Base-by-base conservation (phyloP, 2,888 invertebrate genomes). In the Psylliodes chrysocephalus region DNA sequence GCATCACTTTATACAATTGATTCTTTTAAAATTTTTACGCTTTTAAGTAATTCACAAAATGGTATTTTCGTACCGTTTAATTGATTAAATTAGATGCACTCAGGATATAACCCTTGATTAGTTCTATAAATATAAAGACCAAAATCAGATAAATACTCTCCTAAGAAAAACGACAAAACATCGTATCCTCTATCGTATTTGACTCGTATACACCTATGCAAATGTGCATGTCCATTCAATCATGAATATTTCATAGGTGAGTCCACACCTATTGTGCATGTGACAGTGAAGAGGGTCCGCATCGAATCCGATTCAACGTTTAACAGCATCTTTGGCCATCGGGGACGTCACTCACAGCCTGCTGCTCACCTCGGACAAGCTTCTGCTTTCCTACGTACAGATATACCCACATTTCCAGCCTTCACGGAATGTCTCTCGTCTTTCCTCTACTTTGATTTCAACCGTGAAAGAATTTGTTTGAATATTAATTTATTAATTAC, bases 221-320 rank as follows among this genome's bases (percentile, higher is more conserved):
- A 64, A 64, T 67, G 59, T 51, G 52, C 28, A 30, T 17, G 64
- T 56, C 64, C 60, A 33, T 60, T 60, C 46, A 55, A 51, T 60
- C 75, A 79, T 79, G 79, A 79, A 81, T 81, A 79, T 79, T 78
- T 80, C 78, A 79, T 79, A 77, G 72, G 71, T 71, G 71, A 79
- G 78, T 81, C 80, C 75, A 75, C 80, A 80, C 79, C 78, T 80
- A 78, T 80, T 81, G 78, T 79, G 70, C 70, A 67, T 66, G 72
- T 79, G 80, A 79, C 80, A 77, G 73, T 80, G 80, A 80, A 77
- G 75, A 80, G 78, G 80, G 79, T 79, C 73, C 76, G 70, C 68
- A 73, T 75, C 77, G 76, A 77, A 78, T 78, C 72, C 71, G 75
- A 77, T 77, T 73, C 76, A 66, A 38, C 60, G 57, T 61, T 64